These are phyloP conservation scores for Drosophila barbarae DNA, from an alignment of 2,888 invertebrate genomes.

Conservation along the genomic window DNA sequence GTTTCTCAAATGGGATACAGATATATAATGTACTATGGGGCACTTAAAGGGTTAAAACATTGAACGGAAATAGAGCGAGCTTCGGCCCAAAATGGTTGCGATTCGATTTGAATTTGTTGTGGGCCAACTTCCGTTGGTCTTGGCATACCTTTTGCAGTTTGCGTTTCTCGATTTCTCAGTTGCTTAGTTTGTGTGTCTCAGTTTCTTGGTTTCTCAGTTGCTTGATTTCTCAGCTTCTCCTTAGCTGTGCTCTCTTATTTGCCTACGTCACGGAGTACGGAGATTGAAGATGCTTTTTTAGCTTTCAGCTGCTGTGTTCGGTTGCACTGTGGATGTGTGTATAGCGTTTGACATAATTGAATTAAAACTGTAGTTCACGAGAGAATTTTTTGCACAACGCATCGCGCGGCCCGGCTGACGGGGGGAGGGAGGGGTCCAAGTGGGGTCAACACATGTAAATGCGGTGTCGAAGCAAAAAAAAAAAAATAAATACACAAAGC, in stretches of 20 bases:
- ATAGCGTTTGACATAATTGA: constrained; percentile 37
- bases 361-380: constrained; percentile 39
- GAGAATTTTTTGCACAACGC: constrained; percentile 34
- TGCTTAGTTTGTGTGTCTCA: constrained; percentile 6
- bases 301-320: constrained; percentile 11
- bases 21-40: background rate
- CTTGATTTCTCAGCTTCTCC: constrained; percentile 7
- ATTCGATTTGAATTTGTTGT: constrained; percentile 38
- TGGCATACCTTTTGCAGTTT: constrained; percentile 45
- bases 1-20: background rate
- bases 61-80: constrained; percentile 60
- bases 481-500: constrained; percentile 44
- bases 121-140: constrained; percentile 54
- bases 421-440: constrained; percentile 21
- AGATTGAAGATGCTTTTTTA: constrained; percentile 24
- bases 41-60: constrained; percentile 39
- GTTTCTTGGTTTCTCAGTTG: constrained; percentile 8
- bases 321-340: constrained; percentile 33
- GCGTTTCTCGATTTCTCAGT: constrained; percentile 21
- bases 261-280: constrained; percentile 23
- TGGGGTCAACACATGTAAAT: constrained; percentile 64
- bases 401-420: background rate
- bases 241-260: constrained; percentile 5
- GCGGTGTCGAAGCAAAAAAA: constrained; percentile 53
- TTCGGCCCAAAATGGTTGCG: constrained; percentile 50